These are phyloP conservation scores for Squalus acanthias DNA, from an alignment of 2,797 vertebrate species.

Conservation along the genomic window DNA sequence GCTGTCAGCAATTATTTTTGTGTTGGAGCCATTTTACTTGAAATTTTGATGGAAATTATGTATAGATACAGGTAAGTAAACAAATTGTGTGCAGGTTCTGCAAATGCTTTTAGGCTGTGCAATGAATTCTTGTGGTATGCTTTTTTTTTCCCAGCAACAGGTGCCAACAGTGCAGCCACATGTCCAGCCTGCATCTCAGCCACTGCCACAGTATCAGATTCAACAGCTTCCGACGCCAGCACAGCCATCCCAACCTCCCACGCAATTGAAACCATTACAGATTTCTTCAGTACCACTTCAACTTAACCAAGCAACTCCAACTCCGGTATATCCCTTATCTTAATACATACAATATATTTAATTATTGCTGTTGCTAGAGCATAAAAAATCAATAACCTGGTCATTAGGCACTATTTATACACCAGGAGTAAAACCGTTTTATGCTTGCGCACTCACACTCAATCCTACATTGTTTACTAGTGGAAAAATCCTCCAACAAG, in stretches of 20 bases:
- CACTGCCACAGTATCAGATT: conserved; percentile 54
- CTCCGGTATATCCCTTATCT: background rate
- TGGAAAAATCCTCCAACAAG: background rate
- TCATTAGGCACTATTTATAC: background rate
- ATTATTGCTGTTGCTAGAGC: background rate
- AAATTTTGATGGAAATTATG: background rate
- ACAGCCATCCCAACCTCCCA: conserved; percentile 37
- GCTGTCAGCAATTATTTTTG: conserved; percentile 10
- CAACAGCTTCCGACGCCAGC: conserved; percentile 52
- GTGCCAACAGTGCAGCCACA: conserved; percentile 59
- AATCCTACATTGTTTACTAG: background rate
- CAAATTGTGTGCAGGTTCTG: background rate
- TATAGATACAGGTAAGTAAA: background rate
- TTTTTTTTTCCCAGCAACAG: conserved; percentile 51
- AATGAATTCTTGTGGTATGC: background rate
- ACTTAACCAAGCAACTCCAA: conserved; percentile 41
- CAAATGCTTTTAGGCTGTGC: background rate
- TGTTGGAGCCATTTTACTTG: conserved; percentile 16
- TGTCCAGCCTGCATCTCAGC: conserved; percentile 55
- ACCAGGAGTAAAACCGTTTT: background rate
- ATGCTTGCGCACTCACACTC: background rate
- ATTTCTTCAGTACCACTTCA: conserved; percentile 58
- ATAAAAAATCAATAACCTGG: background rate
- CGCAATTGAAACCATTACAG: conserved; percentile 66
- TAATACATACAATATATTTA: background rate